Conservation (phyloP, 2,113 vertebrate species). For the Bucco capensis region DNA sequence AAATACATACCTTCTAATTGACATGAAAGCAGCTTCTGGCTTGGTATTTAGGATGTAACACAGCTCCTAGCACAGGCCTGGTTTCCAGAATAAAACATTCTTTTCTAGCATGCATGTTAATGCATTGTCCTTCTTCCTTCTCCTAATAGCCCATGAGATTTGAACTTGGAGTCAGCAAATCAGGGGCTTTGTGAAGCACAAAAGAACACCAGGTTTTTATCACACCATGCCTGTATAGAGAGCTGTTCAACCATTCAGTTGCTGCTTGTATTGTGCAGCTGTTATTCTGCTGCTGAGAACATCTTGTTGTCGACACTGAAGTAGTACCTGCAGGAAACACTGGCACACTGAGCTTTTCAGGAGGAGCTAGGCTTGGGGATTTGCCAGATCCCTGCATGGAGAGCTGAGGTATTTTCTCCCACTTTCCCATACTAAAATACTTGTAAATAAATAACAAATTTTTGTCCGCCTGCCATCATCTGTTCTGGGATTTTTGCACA, state of each 20-base stretch:
- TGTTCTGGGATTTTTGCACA: conserved; percentile 63
- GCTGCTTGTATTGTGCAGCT: conserved; percentile 61
- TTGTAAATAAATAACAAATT: conserved; percentile 60
- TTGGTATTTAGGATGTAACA: conserved; percentile 15
- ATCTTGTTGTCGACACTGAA: conserved; percentile 58
- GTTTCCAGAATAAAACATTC: conserved; percentile 48
- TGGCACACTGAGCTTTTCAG: conserved; percentile 49
- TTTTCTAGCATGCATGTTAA: conserved; percentile 56
- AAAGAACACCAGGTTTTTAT: conserved; percentile 73
- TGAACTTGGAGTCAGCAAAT: conserved; percentile 71
- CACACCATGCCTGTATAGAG: conserved; percentile 60
- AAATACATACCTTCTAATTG: conserved; percentile 16
- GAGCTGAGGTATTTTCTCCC: conserved; percentile 24
- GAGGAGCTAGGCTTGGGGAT: conserved; percentile 24
- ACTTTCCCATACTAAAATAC: not conserved
- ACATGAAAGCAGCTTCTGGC: not conserved
- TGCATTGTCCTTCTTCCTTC: conserved; percentile 49
- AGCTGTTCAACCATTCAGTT: conserved; percentile 65
- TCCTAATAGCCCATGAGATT: conserved; percentile 67
- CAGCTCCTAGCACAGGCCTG: not conserved
- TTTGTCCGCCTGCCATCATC: not conserved
- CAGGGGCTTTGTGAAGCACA: conserved; percentile 69
- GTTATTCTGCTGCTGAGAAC: conserved; percentile 67
- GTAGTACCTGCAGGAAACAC: conserved; percentile 72
- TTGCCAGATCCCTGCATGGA: conserved; percentile 55